These are phyloP conservation scores for Tridacna gigas DNA, from an alignment of 2,888 invertebrate species.

Conservation along the genomic window DNA sequence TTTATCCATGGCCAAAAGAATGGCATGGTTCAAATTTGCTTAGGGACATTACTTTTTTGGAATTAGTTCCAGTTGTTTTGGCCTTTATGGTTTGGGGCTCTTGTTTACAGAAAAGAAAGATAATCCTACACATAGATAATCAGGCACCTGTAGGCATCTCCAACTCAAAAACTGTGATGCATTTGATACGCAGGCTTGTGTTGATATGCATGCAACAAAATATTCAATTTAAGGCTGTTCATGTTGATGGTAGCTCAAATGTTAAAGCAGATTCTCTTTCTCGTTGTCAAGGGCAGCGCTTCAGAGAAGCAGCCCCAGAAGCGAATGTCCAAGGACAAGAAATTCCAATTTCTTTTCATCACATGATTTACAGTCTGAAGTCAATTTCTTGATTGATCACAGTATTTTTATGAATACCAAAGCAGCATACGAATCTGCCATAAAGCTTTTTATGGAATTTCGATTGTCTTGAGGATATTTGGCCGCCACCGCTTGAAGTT, in stretches of 20 bases:
- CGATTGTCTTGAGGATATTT: not conserved
- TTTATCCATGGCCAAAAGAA: constrained; percentile 2
- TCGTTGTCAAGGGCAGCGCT: not conserved
- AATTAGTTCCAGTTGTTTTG: not conserved
- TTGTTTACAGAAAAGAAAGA: not conserved
- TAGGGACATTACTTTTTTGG: constrained; percentile 2
- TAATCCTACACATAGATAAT: not conserved
- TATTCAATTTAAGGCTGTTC: not conserved
- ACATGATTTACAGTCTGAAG: not conserved
- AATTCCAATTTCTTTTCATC: not conserved
- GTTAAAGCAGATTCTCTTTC: not conserved
- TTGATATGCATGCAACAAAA: not conserved
- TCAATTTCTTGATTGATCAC: not conserved
- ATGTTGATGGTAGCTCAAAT: not conserved
- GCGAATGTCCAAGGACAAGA: not conserved
- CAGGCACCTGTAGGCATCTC: not conserved
- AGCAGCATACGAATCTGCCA: not conserved
- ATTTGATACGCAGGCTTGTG: not conserved
- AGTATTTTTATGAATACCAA: not conserved
- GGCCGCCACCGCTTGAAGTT: too few relatives aligned
- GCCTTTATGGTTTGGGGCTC: not conserved
- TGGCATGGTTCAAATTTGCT: not conserved
- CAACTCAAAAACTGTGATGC: not conserved
- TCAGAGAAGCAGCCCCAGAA: not conserved
- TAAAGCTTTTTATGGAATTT: not conserved